Percentiles rank a stretch among this genome's conserved stretches.
Conservation (phyloP, 2,113 vertebrate species). For the Panurus biarmicus region DNA sequence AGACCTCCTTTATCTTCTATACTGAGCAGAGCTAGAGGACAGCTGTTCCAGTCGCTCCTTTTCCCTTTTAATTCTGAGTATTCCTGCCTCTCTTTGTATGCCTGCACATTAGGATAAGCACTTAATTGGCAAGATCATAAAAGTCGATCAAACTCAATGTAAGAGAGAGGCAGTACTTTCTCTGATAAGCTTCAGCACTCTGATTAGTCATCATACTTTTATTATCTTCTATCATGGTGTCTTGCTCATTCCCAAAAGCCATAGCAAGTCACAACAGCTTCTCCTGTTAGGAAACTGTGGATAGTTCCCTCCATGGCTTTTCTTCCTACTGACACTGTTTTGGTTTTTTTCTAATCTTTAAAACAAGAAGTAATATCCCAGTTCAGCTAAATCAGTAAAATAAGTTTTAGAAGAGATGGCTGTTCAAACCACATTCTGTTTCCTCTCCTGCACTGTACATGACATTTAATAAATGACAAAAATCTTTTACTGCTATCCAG, state of each 20-base stretch:
- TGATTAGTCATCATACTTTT: constrained; percentile 13
- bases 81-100: neutral
- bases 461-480: neutral
- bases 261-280: constrained; percentile 34
- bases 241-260: constrained; percentile 19
- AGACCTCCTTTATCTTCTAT: neutral
- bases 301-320: constrained; percentile 17
- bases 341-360: neutral
- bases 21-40: neutral
- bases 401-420: neutral
- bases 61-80: neutral
- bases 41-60: neutral
- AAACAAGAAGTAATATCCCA: neutral
- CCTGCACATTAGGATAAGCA: neutral
- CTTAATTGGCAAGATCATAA: neutral
- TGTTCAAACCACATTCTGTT: neutral
- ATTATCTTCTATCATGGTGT: constrained; percentile 26
- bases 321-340: neutral
- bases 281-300: constrained; percentile 31
- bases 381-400: neutral
- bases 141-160: neutral
- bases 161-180: neutral
- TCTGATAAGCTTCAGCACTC: constrained; percentile 40
- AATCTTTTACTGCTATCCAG: neutral
- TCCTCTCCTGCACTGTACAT: neutral